Percentiles rank a stretch among this genome's conserved stretches.
Conservation (phyloP, 1,140 invertebrate genomes). For the Psilanteris sp. region DNA sequence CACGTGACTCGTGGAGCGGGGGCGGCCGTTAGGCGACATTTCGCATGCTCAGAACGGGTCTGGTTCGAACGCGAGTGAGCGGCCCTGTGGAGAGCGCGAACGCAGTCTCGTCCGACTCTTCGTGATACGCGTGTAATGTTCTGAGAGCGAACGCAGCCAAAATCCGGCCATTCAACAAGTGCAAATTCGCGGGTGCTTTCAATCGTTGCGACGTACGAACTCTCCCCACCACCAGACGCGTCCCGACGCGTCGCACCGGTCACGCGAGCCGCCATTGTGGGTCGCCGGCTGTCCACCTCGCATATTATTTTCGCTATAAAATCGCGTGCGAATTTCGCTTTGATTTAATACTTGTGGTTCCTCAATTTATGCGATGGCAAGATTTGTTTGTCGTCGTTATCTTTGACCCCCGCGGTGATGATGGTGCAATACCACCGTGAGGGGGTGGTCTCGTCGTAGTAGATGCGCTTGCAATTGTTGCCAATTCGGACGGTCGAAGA, state of each 20-base stretch:
- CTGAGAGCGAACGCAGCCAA: no score
- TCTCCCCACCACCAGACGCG: conserved; percentile 6
- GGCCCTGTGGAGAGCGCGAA: no score
- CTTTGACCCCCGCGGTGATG: conserved; percentile 12
- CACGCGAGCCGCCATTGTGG: conserved; percentile 26
- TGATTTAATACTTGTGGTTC: neutral
- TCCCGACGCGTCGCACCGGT: conserved; percentile 16
- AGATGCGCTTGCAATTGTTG: conserved; percentile 20
- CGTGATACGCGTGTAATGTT: no score
- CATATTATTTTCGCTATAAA: conserved; percentile 12
- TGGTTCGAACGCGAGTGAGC: no score
- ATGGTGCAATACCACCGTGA: no score
- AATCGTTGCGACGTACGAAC: neutral
- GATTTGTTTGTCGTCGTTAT: conserved; percentile 13
- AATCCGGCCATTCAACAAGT: conserved; percentile 49
- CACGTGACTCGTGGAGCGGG: no score
- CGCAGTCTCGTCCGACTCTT: no score
- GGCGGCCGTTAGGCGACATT: no score
- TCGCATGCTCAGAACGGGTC: no score
- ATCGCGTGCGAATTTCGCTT: neutral
- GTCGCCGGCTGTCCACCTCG: conserved; percentile 15
- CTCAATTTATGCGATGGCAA: conserved; percentile 22
- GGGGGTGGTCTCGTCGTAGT: conserved; percentile 25
- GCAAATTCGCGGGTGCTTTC: conserved; percentile 26
- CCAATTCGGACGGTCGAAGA: conserved; percentile 4